phyloP scores from a whole-genome alignment of 2,113 vertebrate genomes.

The Poecilia latipinna region DNA sequence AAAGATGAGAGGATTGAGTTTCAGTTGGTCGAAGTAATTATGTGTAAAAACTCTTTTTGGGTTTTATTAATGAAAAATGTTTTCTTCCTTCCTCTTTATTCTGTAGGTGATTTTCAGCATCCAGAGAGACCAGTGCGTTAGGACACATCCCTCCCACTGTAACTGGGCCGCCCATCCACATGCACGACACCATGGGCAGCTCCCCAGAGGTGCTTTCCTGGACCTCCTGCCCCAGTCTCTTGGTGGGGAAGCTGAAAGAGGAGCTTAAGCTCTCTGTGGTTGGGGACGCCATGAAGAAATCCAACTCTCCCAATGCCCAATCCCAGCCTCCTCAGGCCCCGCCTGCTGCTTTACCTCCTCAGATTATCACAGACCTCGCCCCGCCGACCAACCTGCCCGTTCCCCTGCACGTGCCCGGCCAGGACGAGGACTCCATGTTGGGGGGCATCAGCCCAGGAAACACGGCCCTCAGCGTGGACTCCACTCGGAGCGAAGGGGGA shows the following conservation, averaged over 20 bases:
- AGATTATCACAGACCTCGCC: slow-evolving; percentile 86
- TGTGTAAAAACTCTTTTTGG: slow-evolving; percentile 3
- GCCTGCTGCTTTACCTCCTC: slow-evolving; percentile 76
- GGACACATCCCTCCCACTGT: slow-evolving; percentile 20
- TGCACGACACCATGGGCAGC: slow-evolving; percentile 93
- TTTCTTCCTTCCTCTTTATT: slow-evolving; percentile 1
- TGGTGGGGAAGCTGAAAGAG: slow-evolving; percentile 87
- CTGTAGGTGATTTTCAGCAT: slow-evolving; percentile 66
- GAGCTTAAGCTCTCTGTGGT: slow-evolving; percentile 81
- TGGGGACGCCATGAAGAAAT: slow-evolving; percentile 80
- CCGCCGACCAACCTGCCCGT: slow-evolving; percentile 79
- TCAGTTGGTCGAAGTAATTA: slow-evolving; percentile 32
- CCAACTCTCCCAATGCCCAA: slow-evolving; percentile 64
- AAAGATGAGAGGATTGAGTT: slow-evolving; percentile 51
- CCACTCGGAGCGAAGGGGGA: slow-evolving; percentile 84
- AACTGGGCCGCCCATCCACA: slow-evolving; percentile 81
- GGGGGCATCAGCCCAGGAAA: slow-evolving; percentile 79
- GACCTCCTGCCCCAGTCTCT: slow-evolving; percentile 86
- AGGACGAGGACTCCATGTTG: slow-evolving; percentile 75
- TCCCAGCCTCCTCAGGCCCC: slow-evolving; percentile 69
- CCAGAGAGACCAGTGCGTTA: slow-evolving; percentile 50
- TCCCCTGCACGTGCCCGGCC: slow-evolving; percentile 72
- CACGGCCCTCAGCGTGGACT: slow-evolving; percentile 90
- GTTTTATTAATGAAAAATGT: not conserved
- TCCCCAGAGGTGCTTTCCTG: slow-evolving; percentile 93